These are phyloP conservation scores for Hanleya hanleyi DNA, from an alignment of 2,888 invertebrate genomes.

Conservation along the genomic window DNA sequence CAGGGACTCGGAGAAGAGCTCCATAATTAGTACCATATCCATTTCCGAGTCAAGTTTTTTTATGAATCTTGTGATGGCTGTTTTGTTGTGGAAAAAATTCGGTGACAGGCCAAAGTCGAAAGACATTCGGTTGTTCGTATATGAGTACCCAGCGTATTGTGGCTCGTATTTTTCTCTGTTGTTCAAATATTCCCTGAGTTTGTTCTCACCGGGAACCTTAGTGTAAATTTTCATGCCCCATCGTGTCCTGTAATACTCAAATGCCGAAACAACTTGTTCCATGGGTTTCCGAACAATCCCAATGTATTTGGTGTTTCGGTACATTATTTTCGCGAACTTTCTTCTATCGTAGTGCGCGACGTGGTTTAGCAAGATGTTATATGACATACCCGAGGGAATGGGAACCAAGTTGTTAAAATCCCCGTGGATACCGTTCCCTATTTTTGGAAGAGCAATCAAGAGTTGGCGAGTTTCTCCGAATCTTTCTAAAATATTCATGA, in stretches of 20 bases:
- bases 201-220: background rate
- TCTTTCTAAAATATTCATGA: background rate
- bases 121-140: slow-evolving; percentile 7
- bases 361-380: background rate
- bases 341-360: background rate
- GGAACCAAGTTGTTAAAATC: background rate
- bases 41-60: background rate
- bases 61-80: background rate
- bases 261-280: background rate
- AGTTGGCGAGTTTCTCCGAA: background rate
- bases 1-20: background rate
- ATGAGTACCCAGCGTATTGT: background rate
- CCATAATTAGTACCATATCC: slow-evolving; percentile 9
- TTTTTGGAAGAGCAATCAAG: background rate
- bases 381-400: background rate
- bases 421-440: background rate
- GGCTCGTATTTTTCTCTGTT: slow-evolving; percentile 7
- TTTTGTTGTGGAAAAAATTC: background rate
- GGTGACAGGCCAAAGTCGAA: background rate
- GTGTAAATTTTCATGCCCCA: background rate
- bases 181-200: background rate
- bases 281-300: background rate
- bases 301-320: background rate
- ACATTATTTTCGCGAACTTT: background rate
- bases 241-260: background rate